These are phyloP conservation scores for Myiopsitta monachus DNA, from an alignment of 2,113 vertebrate species.

Conservation along the genomic window DNA sequence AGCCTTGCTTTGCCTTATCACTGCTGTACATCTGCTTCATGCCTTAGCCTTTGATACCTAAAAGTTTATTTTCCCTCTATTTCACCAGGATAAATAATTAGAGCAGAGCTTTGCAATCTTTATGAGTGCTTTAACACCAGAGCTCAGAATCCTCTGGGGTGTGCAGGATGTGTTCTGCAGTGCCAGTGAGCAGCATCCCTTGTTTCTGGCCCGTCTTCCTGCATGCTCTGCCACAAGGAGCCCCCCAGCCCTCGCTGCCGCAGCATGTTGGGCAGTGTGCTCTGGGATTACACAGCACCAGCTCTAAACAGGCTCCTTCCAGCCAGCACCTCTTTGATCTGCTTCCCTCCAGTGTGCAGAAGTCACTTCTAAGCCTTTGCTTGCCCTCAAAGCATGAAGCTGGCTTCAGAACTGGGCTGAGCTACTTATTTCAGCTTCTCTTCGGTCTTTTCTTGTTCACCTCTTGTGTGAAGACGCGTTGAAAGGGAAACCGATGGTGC, in stretches of 20 bases:
- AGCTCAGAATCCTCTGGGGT: not conserved
- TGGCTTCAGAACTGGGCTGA: not conserved
- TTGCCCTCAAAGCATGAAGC: not conserved
- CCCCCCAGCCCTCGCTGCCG: not conserved
- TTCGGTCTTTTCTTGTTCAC: rapidly evolving
- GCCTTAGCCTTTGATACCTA: not conserved
- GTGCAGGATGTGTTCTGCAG: not conserved
- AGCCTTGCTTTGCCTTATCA: not conserved
- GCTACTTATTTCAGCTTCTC: not conserved
- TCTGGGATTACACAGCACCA: not conserved
- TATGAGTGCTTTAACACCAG: not conserved
- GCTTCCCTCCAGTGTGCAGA: not conserved
- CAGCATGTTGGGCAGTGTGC: rapidly evolving
- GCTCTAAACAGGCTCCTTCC: not conserved
- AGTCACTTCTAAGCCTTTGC: not conserved
- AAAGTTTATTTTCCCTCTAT: not conserved
- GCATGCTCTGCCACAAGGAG: rapidly evolving
- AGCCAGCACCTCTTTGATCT: not conserved
- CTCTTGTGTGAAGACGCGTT: not conserved
- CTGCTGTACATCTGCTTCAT: constrained; percentile 27
- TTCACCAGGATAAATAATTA: not conserved
- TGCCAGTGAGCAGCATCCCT: not conserved
- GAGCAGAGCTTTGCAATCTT: not conserved
- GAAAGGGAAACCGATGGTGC: not conserved
- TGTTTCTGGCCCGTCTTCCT: not conserved